Percentiles rank a stretch among this genome's conserved stretches.
Evolutionary conservation across 2,888 invertebrate species (phyloP).

Genomic region (Lasioglossum calceatum): DNA sequence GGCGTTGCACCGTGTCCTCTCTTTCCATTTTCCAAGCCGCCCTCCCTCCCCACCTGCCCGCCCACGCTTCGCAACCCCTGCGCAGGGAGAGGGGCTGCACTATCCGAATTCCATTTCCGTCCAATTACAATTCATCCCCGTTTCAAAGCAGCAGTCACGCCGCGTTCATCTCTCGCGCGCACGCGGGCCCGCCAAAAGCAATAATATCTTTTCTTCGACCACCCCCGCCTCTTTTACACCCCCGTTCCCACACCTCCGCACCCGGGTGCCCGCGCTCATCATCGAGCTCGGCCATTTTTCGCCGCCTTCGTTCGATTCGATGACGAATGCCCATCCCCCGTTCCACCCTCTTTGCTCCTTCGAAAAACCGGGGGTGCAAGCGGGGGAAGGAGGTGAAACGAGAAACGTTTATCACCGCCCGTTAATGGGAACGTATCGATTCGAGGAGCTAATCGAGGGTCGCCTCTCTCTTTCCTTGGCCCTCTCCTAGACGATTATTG

Average conservation of each 20-base stretch:
- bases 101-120: constrained; percentile 81
- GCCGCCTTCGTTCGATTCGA: constrained; percentile 31
- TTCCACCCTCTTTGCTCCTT: background rate
- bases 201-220: constrained; percentile 69
- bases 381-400: background rate
- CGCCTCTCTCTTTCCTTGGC: background rate
- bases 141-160: constrained; percentile 76
- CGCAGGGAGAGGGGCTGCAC: constrained; percentile 57
- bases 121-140: constrained; percentile 81
- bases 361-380: background rate
- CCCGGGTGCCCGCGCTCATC: constrained; percentile 20
- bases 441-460: constrained; percentile 49
- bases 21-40: background rate
- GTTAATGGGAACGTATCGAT: constrained; percentile 53
- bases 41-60: constrained; percentile 6
- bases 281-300: constrained; percentile 27
- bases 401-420: constrained; percentile 38
- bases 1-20: background rate
- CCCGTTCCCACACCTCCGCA: background rate
- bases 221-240: constrained; percentile 1
- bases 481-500: constrained; percentile 23
- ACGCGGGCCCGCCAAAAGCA: constrained; percentile 61
- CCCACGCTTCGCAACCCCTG: background rate
- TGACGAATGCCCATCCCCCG: constrained; percentile 35
- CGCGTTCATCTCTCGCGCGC: constrained; percentile 69